phyloP scores from a whole-genome alignment of 2,113 vertebrate species.

The Lucifuga dentata region DNA sequence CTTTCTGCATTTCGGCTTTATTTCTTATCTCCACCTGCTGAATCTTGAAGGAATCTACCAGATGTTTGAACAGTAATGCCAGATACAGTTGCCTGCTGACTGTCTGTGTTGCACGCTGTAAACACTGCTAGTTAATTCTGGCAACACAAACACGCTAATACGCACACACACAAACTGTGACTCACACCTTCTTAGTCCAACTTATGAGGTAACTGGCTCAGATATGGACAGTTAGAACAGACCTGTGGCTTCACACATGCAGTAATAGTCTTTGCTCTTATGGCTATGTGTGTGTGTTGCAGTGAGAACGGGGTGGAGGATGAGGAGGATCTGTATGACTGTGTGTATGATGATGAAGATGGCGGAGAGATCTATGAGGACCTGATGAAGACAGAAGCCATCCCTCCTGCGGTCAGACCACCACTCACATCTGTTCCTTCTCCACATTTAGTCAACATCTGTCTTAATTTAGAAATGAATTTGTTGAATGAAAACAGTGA shows the following conservation, averaged over 20 bases:
- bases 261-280: conserved; percentile 12
- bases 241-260: conserved; percentile 38
- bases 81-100: too few species aligned
- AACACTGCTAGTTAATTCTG: too few species aligned
- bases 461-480: too few species aligned
- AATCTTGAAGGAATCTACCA: too few species aligned
- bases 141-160: background rate
- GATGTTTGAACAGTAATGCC: too few species aligned
- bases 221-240: conserved; percentile 27
- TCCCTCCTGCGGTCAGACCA: conserved; percentile 86
- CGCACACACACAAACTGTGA: conserved; percentile 7
- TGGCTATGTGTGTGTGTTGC: conserved; percentile 19
- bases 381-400: conserved; percentile 94
- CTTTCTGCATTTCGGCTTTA: too few species aligned
- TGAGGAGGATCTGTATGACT: conserved; percentile 96
- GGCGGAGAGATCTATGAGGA: conserved; percentile 98
- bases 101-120: too few species aligned
- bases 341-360: conserved; percentile 95
- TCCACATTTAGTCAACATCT: too few species aligned
- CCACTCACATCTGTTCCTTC: background rate
- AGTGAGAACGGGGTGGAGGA: conserved; percentile 91
- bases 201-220: conserved; percentile 46
- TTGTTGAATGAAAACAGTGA: too few species aligned
- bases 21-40: too few species aligned
- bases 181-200: conserved; percentile 9